These are phyloP conservation scores for Xerus inauris DNA, from an alignment of 2,113 vertebrate species.

Conservation along the genomic window DNA sequence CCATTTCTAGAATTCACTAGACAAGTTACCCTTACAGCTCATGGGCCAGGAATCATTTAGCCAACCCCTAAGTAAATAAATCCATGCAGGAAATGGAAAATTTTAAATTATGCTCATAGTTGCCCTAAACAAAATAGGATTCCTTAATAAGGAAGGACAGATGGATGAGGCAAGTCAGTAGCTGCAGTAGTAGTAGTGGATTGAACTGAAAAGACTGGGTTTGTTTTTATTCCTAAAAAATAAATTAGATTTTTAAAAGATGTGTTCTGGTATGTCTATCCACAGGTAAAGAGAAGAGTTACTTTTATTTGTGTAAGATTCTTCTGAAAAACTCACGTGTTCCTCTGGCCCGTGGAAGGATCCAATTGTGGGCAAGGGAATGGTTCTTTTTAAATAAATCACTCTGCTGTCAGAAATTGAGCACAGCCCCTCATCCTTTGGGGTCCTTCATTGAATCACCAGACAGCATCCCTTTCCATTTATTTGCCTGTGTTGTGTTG, in stretches of 20 bases:
- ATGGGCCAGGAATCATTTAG: neutral
- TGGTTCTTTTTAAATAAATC: slow-evolving; percentile 41
- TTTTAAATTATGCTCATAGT: neutral
- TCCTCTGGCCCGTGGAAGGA: neutral
- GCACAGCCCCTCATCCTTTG: neutral
- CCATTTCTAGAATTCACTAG: neutral
- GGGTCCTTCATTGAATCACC: slow-evolving; percentile 40
- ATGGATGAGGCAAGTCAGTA: neutral
- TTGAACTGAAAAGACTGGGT: neutral
- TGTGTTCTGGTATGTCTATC: neutral
- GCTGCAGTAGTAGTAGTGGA: neutral
- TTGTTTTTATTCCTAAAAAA: slow-evolving; percentile 25
- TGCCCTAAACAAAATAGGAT: neutral
- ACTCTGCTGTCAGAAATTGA: slow-evolving; percentile 60
- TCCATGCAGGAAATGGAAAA: neutral
- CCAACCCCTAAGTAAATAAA: neutral
- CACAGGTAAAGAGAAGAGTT: neutral
- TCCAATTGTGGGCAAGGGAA: neutral
- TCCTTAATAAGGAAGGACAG: neutral
- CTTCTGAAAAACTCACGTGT: neutral
- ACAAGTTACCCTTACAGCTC: neutral
- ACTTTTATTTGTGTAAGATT: neutral
- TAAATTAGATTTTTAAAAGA: slow-evolving; percentile 7
- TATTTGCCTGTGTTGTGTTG: slow-evolving; percentile 70
- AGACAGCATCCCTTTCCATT: slow-evolving; percentile 66